phyloP scores from a whole-genome alignment of 2,113 vertebrate species.

The Mesembrinibis cayennensis region DNA sequence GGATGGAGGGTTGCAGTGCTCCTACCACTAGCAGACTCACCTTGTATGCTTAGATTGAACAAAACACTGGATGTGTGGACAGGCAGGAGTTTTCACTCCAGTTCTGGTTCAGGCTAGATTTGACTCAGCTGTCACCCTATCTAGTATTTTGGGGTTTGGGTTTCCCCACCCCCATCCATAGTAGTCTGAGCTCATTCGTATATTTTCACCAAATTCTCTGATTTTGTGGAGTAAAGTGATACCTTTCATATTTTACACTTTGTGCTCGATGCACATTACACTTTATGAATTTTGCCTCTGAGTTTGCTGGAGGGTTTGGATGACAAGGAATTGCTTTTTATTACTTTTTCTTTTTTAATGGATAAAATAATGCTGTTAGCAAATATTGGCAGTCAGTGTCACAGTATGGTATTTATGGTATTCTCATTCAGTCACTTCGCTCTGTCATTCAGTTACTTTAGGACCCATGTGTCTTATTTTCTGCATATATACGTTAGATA shows the following conservation, averaged over 20 bases:
- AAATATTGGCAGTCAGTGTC: not conserved
- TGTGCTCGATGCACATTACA: not conserved
- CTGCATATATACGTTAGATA: not conserved
- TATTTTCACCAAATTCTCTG: not conserved
- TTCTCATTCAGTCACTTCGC: not conserved
- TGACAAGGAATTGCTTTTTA: not conserved
- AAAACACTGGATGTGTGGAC: not conserved
- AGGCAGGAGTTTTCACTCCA: not conserved
- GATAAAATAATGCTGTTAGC: not conserved
- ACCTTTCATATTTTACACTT: not conserved
- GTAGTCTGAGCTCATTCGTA: not conserved
- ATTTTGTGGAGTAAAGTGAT: not conserved
- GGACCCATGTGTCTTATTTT: not conserved
- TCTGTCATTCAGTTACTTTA: not conserved
- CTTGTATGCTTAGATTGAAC: not conserved
- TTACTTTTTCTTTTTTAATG: not conserved
- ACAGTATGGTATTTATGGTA: not conserved
- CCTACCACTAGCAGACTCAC: not conserved
- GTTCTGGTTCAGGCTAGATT: not conserved
- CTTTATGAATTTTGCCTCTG: not conserved
- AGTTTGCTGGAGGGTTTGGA: not conserved
- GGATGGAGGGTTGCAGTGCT: not conserved
- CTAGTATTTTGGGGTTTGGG: not conserved
- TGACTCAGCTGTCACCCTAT: not conserved
- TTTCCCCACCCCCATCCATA: not conserved